phyloP scores from a whole-genome alignment of 2,888 invertebrate genomes.

The Girardia tigrina region DNA sequence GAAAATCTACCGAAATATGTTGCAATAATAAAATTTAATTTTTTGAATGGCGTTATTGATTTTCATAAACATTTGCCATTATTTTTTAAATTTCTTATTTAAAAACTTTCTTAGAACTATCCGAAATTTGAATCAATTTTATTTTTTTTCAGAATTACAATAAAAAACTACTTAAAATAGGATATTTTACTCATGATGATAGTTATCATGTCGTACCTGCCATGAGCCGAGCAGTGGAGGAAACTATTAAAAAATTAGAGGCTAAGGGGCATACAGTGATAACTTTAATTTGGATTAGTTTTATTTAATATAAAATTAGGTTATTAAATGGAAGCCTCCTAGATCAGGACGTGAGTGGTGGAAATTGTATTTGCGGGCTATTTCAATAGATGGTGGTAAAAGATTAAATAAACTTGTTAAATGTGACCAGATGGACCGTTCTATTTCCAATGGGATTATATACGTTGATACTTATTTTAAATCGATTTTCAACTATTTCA shows the following conservation, averaged over 20 bases:
- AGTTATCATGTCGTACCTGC: slow-evolving; percentile 37
- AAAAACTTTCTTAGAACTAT: too few relatives aligned
- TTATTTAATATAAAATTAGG: background rate
- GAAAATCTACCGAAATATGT: too few relatives aligned
- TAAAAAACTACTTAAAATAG: slow-evolving; percentile 37
- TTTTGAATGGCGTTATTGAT: too few relatives aligned
- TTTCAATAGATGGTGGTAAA: background rate
- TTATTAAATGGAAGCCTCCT: background rate
- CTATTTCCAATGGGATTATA: background rate
- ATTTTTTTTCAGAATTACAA: slow-evolving; percentile 35
- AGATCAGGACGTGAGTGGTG: background rate
- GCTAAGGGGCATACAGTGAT: slow-evolving; percentile 40
- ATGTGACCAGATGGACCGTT: slow-evolving; percentile 2
- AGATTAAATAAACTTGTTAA: background rate
- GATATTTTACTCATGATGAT: slow-evolving; percentile 38
- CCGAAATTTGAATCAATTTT: too few relatives aligned
- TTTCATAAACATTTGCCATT: too few relatives aligned
- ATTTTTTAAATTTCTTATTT: too few relatives aligned
- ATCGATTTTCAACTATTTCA: slow-evolving; percentile 8
- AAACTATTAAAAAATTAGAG: slow-evolving; percentile 41
- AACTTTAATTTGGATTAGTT: background rate
- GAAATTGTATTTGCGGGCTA: background rate
- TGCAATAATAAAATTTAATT: too few relatives aligned
- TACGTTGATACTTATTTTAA: background rate
- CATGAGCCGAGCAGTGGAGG: slow-evolving; percentile 40